Conservation (phyloP, 92 coral and sea anemone species). For the Nematostella vectensis region DNA sequence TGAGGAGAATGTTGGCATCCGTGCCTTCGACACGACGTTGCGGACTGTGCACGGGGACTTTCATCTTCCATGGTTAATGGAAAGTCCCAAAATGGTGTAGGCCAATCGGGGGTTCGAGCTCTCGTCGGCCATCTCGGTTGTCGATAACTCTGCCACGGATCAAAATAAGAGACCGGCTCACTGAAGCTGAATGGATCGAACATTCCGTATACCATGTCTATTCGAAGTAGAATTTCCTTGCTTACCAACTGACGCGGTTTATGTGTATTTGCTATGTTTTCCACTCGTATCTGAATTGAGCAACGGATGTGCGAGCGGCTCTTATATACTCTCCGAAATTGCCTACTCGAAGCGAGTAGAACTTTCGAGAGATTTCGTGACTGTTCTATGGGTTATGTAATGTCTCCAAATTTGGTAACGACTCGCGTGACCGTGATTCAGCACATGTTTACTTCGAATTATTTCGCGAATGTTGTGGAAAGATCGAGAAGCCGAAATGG, state of each 20-base stretch:
- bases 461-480: constrained; percentile 4
- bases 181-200: not conserved
- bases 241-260: not conserved
- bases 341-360: not conserved
- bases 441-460: not conserved
- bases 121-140: not conserved
- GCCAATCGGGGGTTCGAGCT: not conserved
- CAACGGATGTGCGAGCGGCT: not conserved
- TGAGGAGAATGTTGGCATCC: no score
- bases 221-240: not conserved
- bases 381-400: not conserved
- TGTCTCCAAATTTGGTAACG: not conserved
- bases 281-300: no score
- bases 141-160: not conserved
- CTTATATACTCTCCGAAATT: not conserved
- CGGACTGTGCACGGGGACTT: not conserved
- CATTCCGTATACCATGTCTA: not conserved
- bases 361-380: constrained; percentile 5
- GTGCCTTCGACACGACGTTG: not conserved
- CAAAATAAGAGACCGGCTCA: not conserved
- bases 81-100: constrained; percentile 1
- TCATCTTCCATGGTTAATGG: not conserved
- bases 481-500: constrained; percentile 3
- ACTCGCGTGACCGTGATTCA: constrained; percentile 2
- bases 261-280: no score